Base-by-base conservation (phyloP, 2,888 invertebrate genomes). In the Nomada ruficornis region DNA sequence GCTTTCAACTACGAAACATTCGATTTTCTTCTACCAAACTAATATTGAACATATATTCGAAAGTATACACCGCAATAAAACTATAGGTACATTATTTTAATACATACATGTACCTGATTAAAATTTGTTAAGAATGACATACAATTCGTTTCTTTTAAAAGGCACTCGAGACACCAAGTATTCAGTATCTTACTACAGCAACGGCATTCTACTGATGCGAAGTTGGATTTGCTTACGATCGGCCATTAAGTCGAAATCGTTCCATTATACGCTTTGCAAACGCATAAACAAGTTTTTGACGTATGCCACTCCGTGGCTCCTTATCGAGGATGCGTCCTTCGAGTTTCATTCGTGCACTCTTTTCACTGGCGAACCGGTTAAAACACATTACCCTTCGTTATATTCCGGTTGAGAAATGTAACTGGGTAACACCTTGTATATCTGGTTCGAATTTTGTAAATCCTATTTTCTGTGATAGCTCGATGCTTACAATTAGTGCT, bases 291-390 rank as follows among this genome's bases (percentile, higher is more conserved):
- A 64, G 74, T 67, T 63, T 76, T 75, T 68, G 47, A 70, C 54
- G 69, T 78, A 62, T 71, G 54, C 63, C 68, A 57, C 47, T 50
- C 47, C 15, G 52, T n/a, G 26, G 29, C 36, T 67, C 47, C 29
- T 57, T 57, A 59, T 63, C 69, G 54, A 26, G 52, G 63, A 65
- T 62, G 68, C 67, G 64, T 68, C 65, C 76, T 76, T 84, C 80
- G 75, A 23, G 59, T 60, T 74, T 59, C 29, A 67, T 23, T 55
- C 55, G 23, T 13, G 55, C 59, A 71, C 71, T 81, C 63, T 65
- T 70, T 73, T 74, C 60, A 57, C 57, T 64, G 67, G 18, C 62
- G 60, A 82, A 86, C 71, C 80, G 84, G 84, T 84, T 79, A 69
- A 68, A 79, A 69, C 29, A 42, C 42, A 44, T 76, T 80, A 50